Evolutionary conservation across 2,888 invertebrate species (phyloP).

Genomic region (Tinea semifulvella): DNA sequence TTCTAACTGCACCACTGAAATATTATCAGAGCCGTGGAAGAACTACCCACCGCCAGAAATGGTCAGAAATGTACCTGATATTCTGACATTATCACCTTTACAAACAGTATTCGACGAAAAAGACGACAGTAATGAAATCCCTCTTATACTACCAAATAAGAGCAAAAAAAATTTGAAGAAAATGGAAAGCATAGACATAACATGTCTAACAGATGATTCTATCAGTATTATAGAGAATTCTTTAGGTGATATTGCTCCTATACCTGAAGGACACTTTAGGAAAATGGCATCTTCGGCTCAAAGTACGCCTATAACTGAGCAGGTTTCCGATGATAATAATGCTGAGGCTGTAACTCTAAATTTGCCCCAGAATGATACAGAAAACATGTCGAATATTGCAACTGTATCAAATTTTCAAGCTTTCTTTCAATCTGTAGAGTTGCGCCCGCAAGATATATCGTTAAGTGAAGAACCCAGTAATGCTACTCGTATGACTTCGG

Average conservation of each 20-base stretch:
- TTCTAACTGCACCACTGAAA: constrained; percentile 50
- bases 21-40: constrained; percentile 43
- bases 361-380: constrained; percentile 27
- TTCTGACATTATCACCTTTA: constrained; percentile 32
- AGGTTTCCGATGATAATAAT: constrained; percentile 22
- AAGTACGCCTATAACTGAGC: constrained; percentile 42
- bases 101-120: constrained; percentile 24
- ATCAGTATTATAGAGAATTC: constrained; percentile 25
- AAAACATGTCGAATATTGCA: constrained; percentile 17
- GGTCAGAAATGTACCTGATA: constrained; percentile 32
- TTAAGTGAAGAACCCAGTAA: background rate
- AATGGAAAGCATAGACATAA: constrained; percentile 51
- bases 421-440: constrained; percentile 42
- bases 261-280: constrained; percentile 31
- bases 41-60: constrained; percentile 42
- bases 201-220: constrained; percentile 17
- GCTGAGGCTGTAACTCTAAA: constrained; percentile 31
- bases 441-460: constrained; percentile 37
- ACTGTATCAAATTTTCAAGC: constrained; percentile 35
- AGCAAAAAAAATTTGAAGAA: constrained; percentile 2
- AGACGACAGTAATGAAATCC: constrained; percentile 24
- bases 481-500: constrained; percentile 11
- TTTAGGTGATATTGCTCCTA: constrained; percentile 24
- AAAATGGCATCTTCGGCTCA: constrained; percentile 42
- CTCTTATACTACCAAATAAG: constrained; percentile 20